Percentiles rank a stretch among this genome's conserved stretches.
phyloP scores from a whole-genome alignment of 1,140 invertebrate genomes.

The Tetramorium parvispinum region DNA sequence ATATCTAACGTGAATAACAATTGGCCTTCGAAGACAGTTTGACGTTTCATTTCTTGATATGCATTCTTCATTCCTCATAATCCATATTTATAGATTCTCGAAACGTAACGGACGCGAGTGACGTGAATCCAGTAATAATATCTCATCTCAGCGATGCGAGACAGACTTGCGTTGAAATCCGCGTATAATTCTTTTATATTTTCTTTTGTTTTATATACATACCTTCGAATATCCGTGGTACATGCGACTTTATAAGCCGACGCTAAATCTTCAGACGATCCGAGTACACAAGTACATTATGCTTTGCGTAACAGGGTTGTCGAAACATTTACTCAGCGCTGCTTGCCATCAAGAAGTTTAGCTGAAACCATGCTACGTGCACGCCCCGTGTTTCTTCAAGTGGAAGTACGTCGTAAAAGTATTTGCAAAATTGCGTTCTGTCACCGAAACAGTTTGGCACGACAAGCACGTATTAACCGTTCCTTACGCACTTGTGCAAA shows the following conservation, averaged over 20 bases:
- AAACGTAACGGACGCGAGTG: not conserved
- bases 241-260: not conserved
- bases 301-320: not conserved
- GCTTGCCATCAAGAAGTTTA: conserved; percentile 30
- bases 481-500: not conserved
- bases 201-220: not conserved
- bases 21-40: conserved; percentile 38
- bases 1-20: conserved; percentile 42
- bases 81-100: conserved; percentile 31
- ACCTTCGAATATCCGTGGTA: not conserved
- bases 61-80: not conserved
- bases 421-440: conserved; percentile 22
- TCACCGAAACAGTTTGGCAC: not conserved
- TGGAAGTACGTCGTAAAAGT: conserved; percentile 18
- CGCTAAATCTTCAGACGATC: not conserved
- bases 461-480: conserved; percentile 49
- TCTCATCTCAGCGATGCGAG: not conserved
- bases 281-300: not conserved
- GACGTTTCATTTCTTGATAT: conserved; percentile 51
- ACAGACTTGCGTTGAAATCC: not conserved
- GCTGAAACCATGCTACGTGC: not conserved
- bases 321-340: conserved; percentile 8
- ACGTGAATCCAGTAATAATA: conserved; percentile 8
- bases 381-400: not conserved
- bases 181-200: not conserved